A percentile compares a stretch with the other conserved stretches of the same genome.
phyloP scores from a whole-genome alignment of 1,140 invertebrate species.

The Proales similis region DNA sequence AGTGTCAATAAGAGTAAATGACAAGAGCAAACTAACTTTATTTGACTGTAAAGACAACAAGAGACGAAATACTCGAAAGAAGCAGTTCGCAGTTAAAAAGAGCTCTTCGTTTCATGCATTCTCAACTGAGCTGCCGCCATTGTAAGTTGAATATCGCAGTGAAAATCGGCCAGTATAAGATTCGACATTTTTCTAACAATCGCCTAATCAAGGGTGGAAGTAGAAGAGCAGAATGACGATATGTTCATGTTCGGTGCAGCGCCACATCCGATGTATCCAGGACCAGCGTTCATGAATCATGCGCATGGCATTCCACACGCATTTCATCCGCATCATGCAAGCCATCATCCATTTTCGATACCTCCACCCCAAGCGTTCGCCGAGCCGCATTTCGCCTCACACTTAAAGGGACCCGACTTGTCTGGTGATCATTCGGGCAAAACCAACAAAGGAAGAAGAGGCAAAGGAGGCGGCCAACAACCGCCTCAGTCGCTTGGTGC shows the following conservation, averaged over 20 bases:
- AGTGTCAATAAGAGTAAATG: too few relatives aligned
- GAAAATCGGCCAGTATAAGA: too few relatives aligned
- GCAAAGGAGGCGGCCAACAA: neutral
- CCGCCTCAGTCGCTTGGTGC: neutral
- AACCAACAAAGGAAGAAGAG: neutral
- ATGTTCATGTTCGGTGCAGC: slow-evolving; percentile 16
- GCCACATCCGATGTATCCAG: slow-evolving; percentile 8
- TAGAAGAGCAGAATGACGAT: slow-evolving; percentile 35
- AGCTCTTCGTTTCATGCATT: slow-evolving; percentile 36
- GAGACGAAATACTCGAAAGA: slow-evolving; percentile 14
- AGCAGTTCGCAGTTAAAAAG: slow-evolving; percentile 30
- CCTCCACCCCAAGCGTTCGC: slow-evolving; percentile 30
- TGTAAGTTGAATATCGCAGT: slow-evolving; percentile 19
- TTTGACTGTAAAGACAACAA: too few relatives aligned
- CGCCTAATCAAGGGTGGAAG: slow-evolving; percentile 27
- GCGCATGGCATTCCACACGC: slow-evolving; percentile 1
- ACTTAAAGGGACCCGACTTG: slow-evolving; percentile 7
- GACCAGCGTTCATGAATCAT: slow-evolving; percentile 4
- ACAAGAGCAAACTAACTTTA: too few relatives aligned
- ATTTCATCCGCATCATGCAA: neutral
- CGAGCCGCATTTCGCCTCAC: slow-evolving; percentile 4
- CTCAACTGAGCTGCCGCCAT: slow-evolving; percentile 16
- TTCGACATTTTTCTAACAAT: too few relatives aligned
- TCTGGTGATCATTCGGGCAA: neutral
- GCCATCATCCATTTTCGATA: neutral